These are phyloP conservation scores for Smithornis capensis DNA, from an alignment of 2,113 vertebrate genomes.

Conservation along the genomic window DNA sequence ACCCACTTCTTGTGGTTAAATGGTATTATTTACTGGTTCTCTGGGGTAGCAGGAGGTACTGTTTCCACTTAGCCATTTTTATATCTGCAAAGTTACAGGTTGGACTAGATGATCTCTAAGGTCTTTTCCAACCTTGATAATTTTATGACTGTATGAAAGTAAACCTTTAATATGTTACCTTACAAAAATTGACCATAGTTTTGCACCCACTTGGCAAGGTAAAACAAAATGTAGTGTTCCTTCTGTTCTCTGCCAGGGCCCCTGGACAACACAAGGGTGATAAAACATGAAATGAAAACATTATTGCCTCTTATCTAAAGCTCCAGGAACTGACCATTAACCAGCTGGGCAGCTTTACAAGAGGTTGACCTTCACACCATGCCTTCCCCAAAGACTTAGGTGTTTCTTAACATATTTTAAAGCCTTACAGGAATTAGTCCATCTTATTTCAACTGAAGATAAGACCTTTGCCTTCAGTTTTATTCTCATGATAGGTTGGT, in stretches of 20 bases:
- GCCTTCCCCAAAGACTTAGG: neutral
- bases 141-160: no score
- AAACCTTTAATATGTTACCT: neutral
- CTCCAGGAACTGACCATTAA: neutral
- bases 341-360: neutral
- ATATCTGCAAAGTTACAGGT: neutral
- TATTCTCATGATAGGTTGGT: neutral
- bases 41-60: neutral
- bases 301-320: neutral
- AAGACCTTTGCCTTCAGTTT: constrained; percentile 2
- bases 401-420: neutral
- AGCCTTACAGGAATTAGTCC: neutral
- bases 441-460: neutral
- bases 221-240: neutral
- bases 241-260: neutral
- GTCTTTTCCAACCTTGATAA: no score
- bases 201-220: neutral
- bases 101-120: no score
- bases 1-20: neutral
- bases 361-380: neutral
- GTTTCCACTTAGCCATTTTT: neutral
- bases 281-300: neutral
- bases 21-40: neutral
- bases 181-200: neutral
- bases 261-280: neutral